Base-by-base conservation (phyloP, 2,888 invertebrate species). In the Drosophila sordidula region DNA sequence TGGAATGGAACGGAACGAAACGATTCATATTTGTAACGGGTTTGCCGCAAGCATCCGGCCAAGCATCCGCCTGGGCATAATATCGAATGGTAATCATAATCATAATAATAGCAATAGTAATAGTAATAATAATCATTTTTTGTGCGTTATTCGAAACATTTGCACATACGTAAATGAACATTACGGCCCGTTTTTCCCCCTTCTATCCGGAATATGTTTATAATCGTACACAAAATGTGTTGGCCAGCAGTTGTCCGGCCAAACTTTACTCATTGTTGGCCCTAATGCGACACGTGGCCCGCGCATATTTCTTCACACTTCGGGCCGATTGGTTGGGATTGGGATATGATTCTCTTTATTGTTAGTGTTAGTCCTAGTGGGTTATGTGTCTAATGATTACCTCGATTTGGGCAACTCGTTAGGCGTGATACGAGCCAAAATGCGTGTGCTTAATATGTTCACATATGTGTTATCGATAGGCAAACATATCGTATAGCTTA, bases 1-100 rank as follows among this genome's bases (percentile, higher is more conserved):
- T 61, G 46, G 14, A 47, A 41, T 18, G 54, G 11, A 58, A 44
- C 44, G 54, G 44, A 66, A 51, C 34, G 52, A 6, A 78, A 72
- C 78, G 65, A 70, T 75, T 81, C 83, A 85, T 82, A 87, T 82
- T 82, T 82, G 82, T 87, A 82, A 81, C 68, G 88, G 71, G 58
- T 76, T 65, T 50, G 47, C 63, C 76, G 50, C 63, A 41, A 47
- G 38, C 56, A 47, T 26, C 26, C 46, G 54, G 42, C n/a, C 3
- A 14, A 6, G 14, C 44, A 44, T 46, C 9, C 38, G 39, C 38
- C 32, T 26, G 16, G 57, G 54, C 64, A 56, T 71, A 70, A 85
- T 68, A 83, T 88, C 86, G 87, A 83, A 83, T 80, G 75, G 88
- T 86, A 88, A 83, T 83, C 83, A 88, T 88, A 88, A 88, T 84